Percentiles rank a stretch among this genome's conserved stretches.
These are phyloP conservation scores for Xanthorhoe spadicearia DNA, from an alignment of 2,888 invertebrate species.

Conservation along the genomic window DNA sequence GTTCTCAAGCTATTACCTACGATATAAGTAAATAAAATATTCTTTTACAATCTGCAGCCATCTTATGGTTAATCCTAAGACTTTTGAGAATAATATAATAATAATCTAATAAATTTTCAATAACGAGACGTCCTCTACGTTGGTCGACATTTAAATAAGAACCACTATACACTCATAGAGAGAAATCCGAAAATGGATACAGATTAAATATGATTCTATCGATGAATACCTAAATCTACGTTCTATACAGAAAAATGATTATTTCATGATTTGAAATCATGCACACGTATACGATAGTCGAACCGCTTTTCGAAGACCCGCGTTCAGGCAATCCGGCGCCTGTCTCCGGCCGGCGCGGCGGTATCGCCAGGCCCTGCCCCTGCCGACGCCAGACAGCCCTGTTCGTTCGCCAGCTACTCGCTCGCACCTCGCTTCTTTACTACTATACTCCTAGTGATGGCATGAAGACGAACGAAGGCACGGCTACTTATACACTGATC, in stretches of 20 bases:
- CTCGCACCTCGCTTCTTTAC: constrained; percentile 42
- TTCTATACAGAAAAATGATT: constrained; percentile 81
- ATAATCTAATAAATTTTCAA: constrained; percentile 84
- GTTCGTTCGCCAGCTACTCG: constrained; percentile 48
- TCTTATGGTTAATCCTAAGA: constrained; percentile 83
- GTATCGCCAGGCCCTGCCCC: neutral
- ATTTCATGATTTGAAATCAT: constrained; percentile 81
- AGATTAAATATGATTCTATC: constrained; percentile 83
- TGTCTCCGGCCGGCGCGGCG: constrained; percentile 13
- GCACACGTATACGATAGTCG: constrained; percentile 83
- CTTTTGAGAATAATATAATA: constrained; percentile 76
- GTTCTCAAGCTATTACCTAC: constrained; percentile 77
- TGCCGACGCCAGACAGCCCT: constrained; percentile 34
- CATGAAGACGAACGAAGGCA: constrained; percentile 82
- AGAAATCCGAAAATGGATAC: constrained; percentile 84
- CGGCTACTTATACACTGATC: constrained; percentile 80
- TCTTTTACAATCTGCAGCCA: constrained; percentile 82
- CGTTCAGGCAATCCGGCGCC: constrained; percentile 65
- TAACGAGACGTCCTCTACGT: constrained; percentile 83
- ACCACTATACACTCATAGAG: constrained; percentile 85
- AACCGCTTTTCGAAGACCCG: constrained; percentile 80
- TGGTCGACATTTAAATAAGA: constrained; percentile 84
- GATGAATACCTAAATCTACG: constrained; percentile 81
- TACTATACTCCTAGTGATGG: constrained; percentile 49
- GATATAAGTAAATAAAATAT: constrained; percentile 81